Percentiles rank a stretch among this genome's conserved stretches.
These are phyloP conservation scores for Varanus salvator DNA, from an alignment of 2,113 vertebrate species.

Conservation along the genomic window DNA sequence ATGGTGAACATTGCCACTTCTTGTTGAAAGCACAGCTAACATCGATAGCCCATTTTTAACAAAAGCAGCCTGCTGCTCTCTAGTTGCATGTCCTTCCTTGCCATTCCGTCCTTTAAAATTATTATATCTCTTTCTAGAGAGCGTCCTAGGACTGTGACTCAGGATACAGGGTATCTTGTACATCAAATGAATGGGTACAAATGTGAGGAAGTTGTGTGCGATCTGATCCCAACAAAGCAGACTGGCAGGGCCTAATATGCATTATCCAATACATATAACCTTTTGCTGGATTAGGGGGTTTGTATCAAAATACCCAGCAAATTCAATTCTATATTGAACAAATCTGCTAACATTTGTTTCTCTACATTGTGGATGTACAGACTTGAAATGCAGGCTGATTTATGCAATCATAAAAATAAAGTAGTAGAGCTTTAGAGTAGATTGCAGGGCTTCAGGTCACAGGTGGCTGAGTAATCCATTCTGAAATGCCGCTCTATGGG, in stretches of 20 bases:
- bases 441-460: background rate
- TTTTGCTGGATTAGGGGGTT: background rate
- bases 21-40: background rate
- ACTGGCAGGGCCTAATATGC: background rate
- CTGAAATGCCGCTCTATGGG: background rate
- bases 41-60: background rate
- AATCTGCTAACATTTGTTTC: background rate
- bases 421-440: background rate
- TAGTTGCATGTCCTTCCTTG: background rate
- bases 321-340: background rate
- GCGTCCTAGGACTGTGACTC: background rate
- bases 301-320: background rate
- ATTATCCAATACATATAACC: background rate
- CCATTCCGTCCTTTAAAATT: background rate
- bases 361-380: background rate
- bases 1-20: fast-evolving
- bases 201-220: background rate
- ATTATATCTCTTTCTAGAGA: background rate
- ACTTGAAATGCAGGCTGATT: background rate
- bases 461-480: background rate
- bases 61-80: background rate
- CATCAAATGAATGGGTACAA: background rate
- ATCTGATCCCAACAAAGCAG: background rate
- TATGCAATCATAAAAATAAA: background rate
- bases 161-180: background rate